Evolutionary conservation across 2,797 vertebrate species (phyloP).

Genomic region (Pygocentrus nattereri): DNA sequence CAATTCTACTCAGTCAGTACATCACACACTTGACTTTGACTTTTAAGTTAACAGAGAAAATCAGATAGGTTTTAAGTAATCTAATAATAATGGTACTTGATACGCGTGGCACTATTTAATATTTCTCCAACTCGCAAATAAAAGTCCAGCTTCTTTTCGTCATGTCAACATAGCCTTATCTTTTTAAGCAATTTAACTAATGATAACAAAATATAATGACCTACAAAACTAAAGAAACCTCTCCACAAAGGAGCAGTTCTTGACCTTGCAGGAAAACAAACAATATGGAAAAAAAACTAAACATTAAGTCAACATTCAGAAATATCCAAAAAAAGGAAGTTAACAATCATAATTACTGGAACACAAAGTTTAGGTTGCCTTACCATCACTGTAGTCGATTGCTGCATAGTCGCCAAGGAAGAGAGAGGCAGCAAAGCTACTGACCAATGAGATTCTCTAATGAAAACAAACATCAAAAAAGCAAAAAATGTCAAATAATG

Average conservation of each 20-base stretch:
- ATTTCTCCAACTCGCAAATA: slow-evolving; percentile 3
- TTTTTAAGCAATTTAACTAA: not conserved
- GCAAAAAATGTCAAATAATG: not conserved
- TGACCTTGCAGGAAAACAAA: not conserved
- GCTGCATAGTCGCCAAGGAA: slow-evolving; percentile 88
- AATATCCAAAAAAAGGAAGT: not conserved
- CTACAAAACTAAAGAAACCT: slow-evolving; percentile 11
- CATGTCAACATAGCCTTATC: slow-evolving; percentile 10
- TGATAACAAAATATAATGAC: slow-evolving; percentile 1
- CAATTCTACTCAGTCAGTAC: not conserved
- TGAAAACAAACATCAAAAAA: slow-evolving; percentile 17
- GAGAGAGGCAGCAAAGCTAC: slow-evolving; percentile 92
- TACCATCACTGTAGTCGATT: slow-evolving; percentile 91
- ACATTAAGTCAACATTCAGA: no score
- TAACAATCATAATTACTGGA: not conserved
- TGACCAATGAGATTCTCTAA: slow-evolving; percentile 95
- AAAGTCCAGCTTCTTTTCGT: not conserved
- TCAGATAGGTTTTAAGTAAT: not conserved
- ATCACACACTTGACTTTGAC: slow-evolving; percentile 3
- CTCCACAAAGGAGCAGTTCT: not conserved
- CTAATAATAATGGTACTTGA: not conserved
- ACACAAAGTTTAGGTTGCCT: not conserved
- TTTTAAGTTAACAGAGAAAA: not conserved
- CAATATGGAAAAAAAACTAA: no score
- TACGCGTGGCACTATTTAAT: slow-evolving; percentile 15